These are phyloP conservation scores for Clarias platycephalus DNA, from an alignment of 2,797 vertebrate species.

Conservation along the genomic window DNA sequence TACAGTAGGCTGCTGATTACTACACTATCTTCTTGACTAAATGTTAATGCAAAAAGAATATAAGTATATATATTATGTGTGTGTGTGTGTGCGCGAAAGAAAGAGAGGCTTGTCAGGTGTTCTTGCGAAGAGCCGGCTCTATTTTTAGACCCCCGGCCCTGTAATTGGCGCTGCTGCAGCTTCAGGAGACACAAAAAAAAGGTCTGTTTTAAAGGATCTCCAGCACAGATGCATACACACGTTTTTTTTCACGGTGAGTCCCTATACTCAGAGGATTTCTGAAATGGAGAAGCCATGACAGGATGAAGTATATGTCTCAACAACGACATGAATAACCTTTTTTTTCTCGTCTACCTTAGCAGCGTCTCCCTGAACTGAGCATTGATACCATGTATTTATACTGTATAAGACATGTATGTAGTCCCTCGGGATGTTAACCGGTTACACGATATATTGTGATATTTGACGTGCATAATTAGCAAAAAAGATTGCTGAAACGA, in stretches of 20 bases:
- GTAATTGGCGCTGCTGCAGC: conserved; percentile 70
- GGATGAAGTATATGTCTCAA: not conserved
- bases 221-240: conserved; percentile 17
- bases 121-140: conserved; percentile 65
- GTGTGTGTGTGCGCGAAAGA: conserved; percentile 49
- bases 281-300: not conserved
- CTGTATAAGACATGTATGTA: not conserved
- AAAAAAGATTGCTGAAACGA: no score
- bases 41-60: conserved; percentile 15
- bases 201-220: conserved; percentile 49
- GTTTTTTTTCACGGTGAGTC: not conserved
- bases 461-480: not conserved
- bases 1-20: conserved; percentile 37
- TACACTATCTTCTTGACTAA: conserved; percentile 28
- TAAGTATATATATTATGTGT: conserved; percentile 32
- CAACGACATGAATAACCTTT: not conserved
- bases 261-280: not conserved
- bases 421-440: not conserved
- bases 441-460: not conserved
- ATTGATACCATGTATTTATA: not conserved
- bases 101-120: conserved; percentile 69
- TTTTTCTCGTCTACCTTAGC: not conserved
- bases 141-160: conserved; percentile 77
- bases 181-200: conserved; percentile 58
- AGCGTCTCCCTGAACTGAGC: not conserved